Percentiles rank a stretch among this genome's conserved stretches.
Conservation (phyloP, 2,113 vertebrate species). For the Alethe diademata region DNA sequence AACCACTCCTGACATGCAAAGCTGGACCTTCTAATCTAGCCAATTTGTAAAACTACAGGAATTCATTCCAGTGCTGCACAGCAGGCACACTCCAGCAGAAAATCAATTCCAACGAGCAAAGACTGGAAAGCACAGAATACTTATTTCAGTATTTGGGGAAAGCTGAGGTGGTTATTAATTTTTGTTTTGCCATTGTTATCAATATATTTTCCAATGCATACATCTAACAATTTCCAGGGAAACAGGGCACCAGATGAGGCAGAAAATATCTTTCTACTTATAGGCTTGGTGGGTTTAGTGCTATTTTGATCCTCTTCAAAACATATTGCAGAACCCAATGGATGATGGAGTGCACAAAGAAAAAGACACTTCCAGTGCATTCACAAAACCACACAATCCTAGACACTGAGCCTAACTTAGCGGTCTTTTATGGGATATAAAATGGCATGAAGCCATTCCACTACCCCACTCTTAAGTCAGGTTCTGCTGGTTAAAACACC, state of each 20-base stretch:
- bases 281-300: not conserved
- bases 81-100: not conserved
- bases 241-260: not conserved
- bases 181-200: not conserved
- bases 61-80: conserved; percentile 11
- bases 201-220: not conserved
- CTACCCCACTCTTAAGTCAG: not conserved
- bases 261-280: not conserved
- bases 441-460: not conserved
- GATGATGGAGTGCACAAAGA: not conserved
- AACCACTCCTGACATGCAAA: not conserved
- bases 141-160: not conserved
- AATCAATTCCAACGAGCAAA: not conserved
- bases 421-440: not conserved
- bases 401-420: not conserved
- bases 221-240: not conserved
- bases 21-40: not conserved
- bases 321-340: not conserved
- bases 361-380: not conserved
- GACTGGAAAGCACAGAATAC: not conserved
- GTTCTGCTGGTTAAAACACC: not conserved
- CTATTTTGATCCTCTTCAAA: not conserved
- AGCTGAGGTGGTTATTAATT: not conserved
- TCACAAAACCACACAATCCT: not conserved
- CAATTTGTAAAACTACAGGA: conserved; percentile 22